Evolutionary conservation across 2,113 vertebrate species (phyloP).

Genomic region (Triplophysa tibetana): DNA sequence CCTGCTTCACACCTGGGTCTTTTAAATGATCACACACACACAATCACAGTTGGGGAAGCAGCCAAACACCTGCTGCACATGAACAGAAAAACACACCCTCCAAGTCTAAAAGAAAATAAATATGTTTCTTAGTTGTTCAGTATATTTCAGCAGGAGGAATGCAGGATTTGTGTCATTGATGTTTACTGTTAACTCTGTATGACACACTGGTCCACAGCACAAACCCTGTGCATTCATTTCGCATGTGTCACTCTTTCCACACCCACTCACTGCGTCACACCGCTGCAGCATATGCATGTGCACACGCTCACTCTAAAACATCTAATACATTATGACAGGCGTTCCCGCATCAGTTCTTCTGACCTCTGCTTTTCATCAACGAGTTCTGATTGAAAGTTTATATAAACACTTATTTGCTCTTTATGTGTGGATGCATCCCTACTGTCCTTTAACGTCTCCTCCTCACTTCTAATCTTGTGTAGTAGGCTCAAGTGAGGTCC

Average conservation of each 20-base stretch:
- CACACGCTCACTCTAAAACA: not conserved
- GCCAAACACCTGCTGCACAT: conserved; percentile 34
- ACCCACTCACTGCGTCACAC: not conserved
- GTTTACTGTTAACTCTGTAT: too few relatives aligned
- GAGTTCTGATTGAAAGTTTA: not conserved
- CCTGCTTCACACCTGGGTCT: conserved; percentile 31
- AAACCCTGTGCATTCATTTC: not conserved
- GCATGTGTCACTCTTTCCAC: not conserved
- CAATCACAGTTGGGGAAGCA: not conserved
- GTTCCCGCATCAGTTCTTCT: conserved; percentile 20
- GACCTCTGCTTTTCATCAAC: not conserved
- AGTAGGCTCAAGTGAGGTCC: not conserved
- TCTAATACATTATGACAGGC: conserved; percentile 38
- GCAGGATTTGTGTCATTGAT: not conserved
- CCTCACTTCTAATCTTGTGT: not conserved
- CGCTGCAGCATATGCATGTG: not conserved
- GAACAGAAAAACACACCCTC: not conserved
- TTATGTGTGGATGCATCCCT: not conserved
- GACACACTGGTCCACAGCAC: not conserved
- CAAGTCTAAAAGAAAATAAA: not conserved
- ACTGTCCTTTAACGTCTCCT: not conserved
- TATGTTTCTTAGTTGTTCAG: not conserved
- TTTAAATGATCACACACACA: conserved; percentile 19
- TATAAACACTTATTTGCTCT: not conserved
- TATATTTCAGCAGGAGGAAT: not conserved